Evolutionary conservation across 2,888 invertebrate genomes (phyloP), one percentile per base, ranked within the genome.

Genomic region (Craniophora ligustri): DNA sequence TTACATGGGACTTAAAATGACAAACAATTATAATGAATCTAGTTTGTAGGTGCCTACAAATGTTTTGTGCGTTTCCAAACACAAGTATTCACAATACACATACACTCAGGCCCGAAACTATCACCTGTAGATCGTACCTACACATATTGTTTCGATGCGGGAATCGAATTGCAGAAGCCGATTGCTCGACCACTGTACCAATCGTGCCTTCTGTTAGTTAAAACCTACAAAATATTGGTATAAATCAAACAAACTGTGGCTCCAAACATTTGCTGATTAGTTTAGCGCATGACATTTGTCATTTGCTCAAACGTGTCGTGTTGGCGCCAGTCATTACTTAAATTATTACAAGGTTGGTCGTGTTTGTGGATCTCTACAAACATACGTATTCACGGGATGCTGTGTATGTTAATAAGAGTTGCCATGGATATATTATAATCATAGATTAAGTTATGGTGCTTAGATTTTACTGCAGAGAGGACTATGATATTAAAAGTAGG

Each of bases 321-420:
- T 70, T 69, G 75, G 67, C 65, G 58, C 62, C 72, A 60, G 64
- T 72, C 50, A 61, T 65, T 56, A 72, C 63, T 67, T 45, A 64
- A 78, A 75, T 68, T 58, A 76, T 72, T 56, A 74, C 80, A 79
- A 80, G 80, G 80, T 23, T 67, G 49, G 44, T 38, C 32, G 36
- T 62, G 64, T 63, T 64, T 64, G 64, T 42, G 21, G 51, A 48
- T 54, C 46, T 67, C 58, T 57, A 63, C 57, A 68, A 68, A 67
- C 58, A 49, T 59, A 54, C 46, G 35, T 50, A 60, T 26, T n/a
- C 23, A 23, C 23, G 8, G 23, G n/a, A 26, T 26, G 26, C 26
- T 26, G n/a, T 39, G 41, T 31, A 18, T 50, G 50, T 49, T 32
- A 34, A 63, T 51, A 57, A 41, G 36, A 34, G 39, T 40, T 48